These are phyloP conservation scores for Lycaon pictus DNA, from an alignment of 2,113 vertebrate species.

Conservation along the genomic window DNA sequence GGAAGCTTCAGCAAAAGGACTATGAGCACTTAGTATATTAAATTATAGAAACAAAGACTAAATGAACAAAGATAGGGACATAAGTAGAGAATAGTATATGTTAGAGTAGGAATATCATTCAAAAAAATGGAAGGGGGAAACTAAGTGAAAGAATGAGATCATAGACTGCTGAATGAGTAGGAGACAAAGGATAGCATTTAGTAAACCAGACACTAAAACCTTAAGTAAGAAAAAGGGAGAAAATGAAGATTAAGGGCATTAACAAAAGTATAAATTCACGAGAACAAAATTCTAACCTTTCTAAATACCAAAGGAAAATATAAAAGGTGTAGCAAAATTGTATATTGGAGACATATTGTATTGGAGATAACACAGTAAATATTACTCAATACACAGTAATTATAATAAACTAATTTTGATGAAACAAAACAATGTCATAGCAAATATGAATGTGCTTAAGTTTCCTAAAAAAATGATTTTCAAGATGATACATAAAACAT, in stretches of 20 bases:
- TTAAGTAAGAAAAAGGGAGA: not conserved
- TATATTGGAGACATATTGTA: too few species aligned
- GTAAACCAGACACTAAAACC: not conserved
- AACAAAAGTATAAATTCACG: slow-evolving; percentile 2
- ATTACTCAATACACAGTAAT: not conserved
- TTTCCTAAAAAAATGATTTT: slow-evolving; percentile 35
- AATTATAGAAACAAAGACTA: slow-evolving; percentile 4
- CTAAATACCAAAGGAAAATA: slow-evolving; percentile 44
- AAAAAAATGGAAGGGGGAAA: not conserved
- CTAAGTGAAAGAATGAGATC: not conserved
- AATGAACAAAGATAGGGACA: not conserved
- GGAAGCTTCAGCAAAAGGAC: not conserved
- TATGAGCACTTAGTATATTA: not conserved
- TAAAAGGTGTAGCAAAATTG: not conserved
- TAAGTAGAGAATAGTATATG: not conserved
- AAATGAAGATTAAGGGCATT: not conserved
- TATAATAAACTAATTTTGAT: not conserved
- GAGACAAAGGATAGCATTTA: not conserved
- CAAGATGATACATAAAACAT: not conserved
- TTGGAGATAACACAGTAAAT: not conserved
- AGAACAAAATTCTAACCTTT: slow-evolving; percentile 15
- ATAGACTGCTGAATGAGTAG: not conserved
- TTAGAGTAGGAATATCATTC: not conserved
- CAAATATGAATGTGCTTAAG: not conserved
- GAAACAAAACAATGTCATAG: not conserved